These are phyloP conservation scores for Ethmia dodecea DNA, from an alignment of 2,888 invertebrate species.

Conservation along the genomic window DNA sequence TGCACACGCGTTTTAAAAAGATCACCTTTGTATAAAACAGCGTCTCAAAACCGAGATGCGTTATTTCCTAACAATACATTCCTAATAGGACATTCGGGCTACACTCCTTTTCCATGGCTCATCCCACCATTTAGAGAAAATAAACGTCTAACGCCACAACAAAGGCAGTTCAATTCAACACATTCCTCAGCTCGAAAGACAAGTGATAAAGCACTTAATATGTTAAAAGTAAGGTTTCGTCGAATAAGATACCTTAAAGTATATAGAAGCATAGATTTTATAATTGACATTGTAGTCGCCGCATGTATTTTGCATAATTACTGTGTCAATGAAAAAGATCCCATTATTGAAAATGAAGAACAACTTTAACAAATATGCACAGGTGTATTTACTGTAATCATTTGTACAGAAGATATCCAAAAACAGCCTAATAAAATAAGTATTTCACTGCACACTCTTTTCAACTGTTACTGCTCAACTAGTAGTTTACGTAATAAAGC, in stretches of 20 bases:
- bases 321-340: slow-evolving; percentile 48
- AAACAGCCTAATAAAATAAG: no score
- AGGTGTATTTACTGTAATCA: not conserved
- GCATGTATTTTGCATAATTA: slow-evolving; percentile 56
- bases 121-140: slow-evolving; percentile 51
- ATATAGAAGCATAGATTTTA: slow-evolving; percentile 50
- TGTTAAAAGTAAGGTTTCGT: slow-evolving; percentile 43
- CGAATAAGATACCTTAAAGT: slow-evolving; percentile 46
- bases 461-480: slow-evolving; percentile 26
- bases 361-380: slow-evolving; percentile 10
- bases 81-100: slow-evolving; percentile 47
- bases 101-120: slow-evolving; percentile 49
- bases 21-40: slow-evolving; percentile 46
- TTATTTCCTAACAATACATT: slow-evolving; percentile 49
- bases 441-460: no score
- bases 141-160: slow-evolving; percentile 42
- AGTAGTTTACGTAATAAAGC: slow-evolving; percentile 41
- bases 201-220: slow-evolving; percentile 45
- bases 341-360: slow-evolving; percentile 40
- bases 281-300: slow-evolving; percentile 50
- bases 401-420: no score
- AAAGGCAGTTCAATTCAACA: slow-evolving; percentile 45
- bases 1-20: slow-evolving; percentile 43
- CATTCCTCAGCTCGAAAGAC: slow-evolving; percentile 42
- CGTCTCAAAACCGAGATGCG: slow-evolving; percentile 34